Base-by-base conservation (phyloP, 2,113 vertebrate species). In the Penelope pileata region DNA sequence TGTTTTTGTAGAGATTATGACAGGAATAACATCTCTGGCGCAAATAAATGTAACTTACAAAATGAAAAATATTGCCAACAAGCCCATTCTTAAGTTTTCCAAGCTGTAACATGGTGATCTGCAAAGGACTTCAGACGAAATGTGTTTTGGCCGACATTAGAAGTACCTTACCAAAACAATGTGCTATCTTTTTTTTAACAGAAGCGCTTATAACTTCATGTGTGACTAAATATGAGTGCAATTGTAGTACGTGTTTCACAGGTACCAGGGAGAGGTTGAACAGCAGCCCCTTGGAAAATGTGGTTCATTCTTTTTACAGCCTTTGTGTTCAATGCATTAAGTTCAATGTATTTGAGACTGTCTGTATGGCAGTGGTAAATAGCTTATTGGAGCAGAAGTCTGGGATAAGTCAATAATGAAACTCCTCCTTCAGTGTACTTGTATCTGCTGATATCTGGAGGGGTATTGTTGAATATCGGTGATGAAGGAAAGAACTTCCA, bases 371-470 rank as follows among this genome's bases (percentile, higher is more conserved):
- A 88, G 59, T 87, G 62, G 85, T 47, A 91, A 96, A 91, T 85
- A 50, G 42, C 29, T 95, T 74, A 66, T 29, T 90, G 47, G 78
- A 85, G 72, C 91, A 77, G 87, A 91, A 50, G 36, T 84, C 70
- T 80, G 62, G 22, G n/a, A 53, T 94, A 77, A 85, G 80, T 94
- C 63, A 59, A 63, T 92, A 80, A 92, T 15, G 54, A 83, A 90
- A 30, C 53, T 90, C 86, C 38, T 79, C 8, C 43, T 78, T 86
- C 40, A 48, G 63, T 21, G 9, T 70, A 32, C 9, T 22, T 36
- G 5, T 40, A 10, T 56, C 58, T 91, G 53, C 75, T 63, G 36
- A n/a, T 92, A 83, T 59, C 70, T 69, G 63, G 21, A 62, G 32
- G 53, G 30, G 21, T 68, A 29, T 64, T 50, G 50, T 0, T 85